phyloP scores from a whole-genome alignment of 1,140 invertebrate species.

The Thereuonema tuberculata region DNA sequence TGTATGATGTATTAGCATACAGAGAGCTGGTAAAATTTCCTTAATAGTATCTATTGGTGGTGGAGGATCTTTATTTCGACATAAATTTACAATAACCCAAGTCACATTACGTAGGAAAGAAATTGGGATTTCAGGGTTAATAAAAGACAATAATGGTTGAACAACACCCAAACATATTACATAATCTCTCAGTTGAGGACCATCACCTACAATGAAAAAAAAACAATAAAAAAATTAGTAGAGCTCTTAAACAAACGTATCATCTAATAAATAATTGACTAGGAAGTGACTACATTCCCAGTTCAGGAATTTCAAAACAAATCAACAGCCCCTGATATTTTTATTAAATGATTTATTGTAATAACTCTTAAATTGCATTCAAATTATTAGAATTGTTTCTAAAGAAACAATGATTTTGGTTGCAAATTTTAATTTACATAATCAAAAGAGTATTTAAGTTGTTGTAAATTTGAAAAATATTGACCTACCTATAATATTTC shows the following conservation, averaged over 20 bases:
- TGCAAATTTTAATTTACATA: no score
- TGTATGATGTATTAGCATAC: conserved; percentile 82
- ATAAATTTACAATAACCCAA: conserved; percentile 95
- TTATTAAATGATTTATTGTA: no score
- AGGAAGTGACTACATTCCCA: conserved; percentile 4
- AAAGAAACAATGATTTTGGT: no score
- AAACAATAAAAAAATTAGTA: conserved; percentile 10
- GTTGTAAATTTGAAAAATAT: conserved; percentile 1
- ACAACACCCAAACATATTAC: conserved; percentile 84
- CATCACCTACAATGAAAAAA: conserved; percentile 58
- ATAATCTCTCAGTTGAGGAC: conserved; percentile 74
- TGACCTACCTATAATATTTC: conserved; percentile 47
- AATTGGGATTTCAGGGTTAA: conserved; percentile 83
- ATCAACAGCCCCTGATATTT: no score
- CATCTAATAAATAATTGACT: neutral
- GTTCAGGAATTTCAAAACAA: no score
- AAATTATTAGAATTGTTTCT: neutral
- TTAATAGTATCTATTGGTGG: conserved; percentile 69
- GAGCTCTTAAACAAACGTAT: conserved; percentile 1
- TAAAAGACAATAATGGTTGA: conserved; percentile 72
- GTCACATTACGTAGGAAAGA: conserved; percentile 91
- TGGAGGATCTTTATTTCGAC: conserved; percentile 89
- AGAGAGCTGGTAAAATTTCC: conserved; percentile 87
- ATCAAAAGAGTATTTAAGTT: no score
- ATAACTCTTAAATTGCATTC: no score